These are phyloP conservation scores for Drosophila ananassae DNA, from an alignment of 1,140 invertebrate species.

Conservation along the genomic window DNA sequence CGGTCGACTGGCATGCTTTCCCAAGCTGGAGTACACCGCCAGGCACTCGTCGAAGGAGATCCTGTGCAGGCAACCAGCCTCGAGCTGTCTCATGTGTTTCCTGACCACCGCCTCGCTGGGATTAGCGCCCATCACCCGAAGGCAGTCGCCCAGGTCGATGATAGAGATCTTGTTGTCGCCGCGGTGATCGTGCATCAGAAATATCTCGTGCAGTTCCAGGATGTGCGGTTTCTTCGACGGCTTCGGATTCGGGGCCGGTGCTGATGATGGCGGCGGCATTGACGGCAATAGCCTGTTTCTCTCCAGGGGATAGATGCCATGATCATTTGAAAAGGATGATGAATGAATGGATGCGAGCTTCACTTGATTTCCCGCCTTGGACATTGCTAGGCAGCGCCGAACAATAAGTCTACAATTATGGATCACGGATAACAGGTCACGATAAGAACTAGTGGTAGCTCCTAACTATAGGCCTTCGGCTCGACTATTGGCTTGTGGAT, in stretches of 20 bases:
- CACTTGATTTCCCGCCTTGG: neutral
- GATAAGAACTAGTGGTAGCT: constrained; percentile 8
- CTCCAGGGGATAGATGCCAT: neutral
- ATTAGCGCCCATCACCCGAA: constrained; percentile 82
- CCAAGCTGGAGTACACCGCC: constrained; percentile 44
- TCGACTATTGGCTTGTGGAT: constrained; percentile 3
- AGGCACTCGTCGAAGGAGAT: constrained; percentile 57
- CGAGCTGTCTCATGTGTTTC: constrained; percentile 71
- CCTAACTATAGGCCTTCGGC: neutral
- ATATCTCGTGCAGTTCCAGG: constrained; percentile 33
- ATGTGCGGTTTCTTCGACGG: constrained; percentile 10
- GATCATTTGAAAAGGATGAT: neutral
- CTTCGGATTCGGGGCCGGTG: constrained; percentile 8
- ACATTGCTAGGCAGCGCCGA: constrained; percentile 6
- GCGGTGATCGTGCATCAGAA: constrained; percentile 31
- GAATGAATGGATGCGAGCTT: constrained; percentile 7
- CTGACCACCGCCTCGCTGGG: constrained; percentile 82
- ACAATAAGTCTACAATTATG: constrained; percentile 1
- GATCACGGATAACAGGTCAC: neutral
- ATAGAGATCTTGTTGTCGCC: constrained; percentile 58
- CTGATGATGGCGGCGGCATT: neutral
- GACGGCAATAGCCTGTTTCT: neutral
- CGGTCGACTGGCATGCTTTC: neutral
- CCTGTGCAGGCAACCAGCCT: constrained; percentile 17
- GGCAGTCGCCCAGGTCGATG: constrained; percentile 69